Evolutionary conservation across 2,113 vertebrate genomes (phyloP), one percentile per base, ranked within the genome.

Genomic region (Sakesphorus luctuosus): DNA sequence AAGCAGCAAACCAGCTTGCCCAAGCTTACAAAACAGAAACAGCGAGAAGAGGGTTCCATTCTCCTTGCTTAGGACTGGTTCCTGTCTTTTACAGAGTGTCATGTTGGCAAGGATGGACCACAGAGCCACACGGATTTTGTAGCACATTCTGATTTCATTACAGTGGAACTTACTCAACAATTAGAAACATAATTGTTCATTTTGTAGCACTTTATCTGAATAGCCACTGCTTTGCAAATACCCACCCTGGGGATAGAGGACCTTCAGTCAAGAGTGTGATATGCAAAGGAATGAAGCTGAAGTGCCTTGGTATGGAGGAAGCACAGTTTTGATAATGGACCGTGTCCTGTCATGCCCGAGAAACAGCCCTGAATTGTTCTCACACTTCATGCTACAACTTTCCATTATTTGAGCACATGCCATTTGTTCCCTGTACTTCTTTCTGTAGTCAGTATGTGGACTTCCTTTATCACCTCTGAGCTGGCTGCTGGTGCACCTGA

Each of bases 71-170:
- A 67, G 47, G 50, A 50, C 11, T 1, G 2, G 15, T 62, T 74
- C 35, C 24, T 40, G 1, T 53, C 26, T 56, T 83, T 72, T 52
- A 4, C 9, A 47, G n/a, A 74, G 40, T 7, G 53, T 44, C 7
- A 9, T 8, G 8, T 33, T 55, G 68, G 53, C 69, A 84, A 35
- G 18, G n/a, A 36, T 44, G 44, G 15, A 58, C 29, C 33, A 46
- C 44, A 35, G 24, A 36, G 50, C 50, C 61, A 87, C 46, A 19
- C 4, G 50, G 93, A 95, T 95, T 94, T 97, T 95, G 89, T 40
- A 82, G 86, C 92, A 93, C 29, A 93, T 96, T 97, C 96, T 95
- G 93, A 94, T 91, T 90, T 96, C 92, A 87, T 96, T 77, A 88
- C 94, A 92, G 75, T 89, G 66, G 92, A 94, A 93, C 91, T 95